A percentile compares a stretch with the other conserved stretches of the same genome.
Conservation (phyloP, 30 jellyfish, hydroid and myxozoan genomes). For the Rhopilema esculentum region DNA sequence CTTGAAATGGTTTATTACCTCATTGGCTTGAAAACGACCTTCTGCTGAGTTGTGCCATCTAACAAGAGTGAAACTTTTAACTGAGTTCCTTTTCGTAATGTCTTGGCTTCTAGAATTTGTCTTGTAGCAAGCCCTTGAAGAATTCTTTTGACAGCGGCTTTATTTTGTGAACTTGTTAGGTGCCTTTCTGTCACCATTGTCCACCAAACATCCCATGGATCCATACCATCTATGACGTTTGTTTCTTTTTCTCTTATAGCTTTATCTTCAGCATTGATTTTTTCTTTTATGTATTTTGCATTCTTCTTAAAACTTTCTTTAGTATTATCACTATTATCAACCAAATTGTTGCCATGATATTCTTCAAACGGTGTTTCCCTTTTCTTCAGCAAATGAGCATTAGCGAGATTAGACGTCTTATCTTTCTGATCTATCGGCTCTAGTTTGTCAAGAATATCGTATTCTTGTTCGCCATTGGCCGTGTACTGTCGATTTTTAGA, state of each 20-base stretch:
- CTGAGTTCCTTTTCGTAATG: constrained; percentile 91
- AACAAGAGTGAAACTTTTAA: constrained; percentile 71
- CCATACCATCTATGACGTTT: constrained; percentile 13
- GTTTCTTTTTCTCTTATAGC: background rate
- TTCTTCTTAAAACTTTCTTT: background rate
- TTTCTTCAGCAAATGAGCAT: constrained; percentile 20
- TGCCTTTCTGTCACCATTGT: constrained; percentile 81
- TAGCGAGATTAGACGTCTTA: constrained; percentile 6
- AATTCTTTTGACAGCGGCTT: constrained; percentile 14
- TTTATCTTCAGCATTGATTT: background rate
- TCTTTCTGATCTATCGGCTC: background rate
- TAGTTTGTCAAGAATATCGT: background rate
- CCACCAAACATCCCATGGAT: constrained; percentile 96
- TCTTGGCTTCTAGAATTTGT: constrained; percentile 67
- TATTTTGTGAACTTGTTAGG: constrained; percentile 61
- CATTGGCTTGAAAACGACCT: constrained; percentile 91
- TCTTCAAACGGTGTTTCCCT: constrained; percentile 3
- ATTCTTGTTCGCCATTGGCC: background rate
- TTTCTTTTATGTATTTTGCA: background rate
- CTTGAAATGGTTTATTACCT: constrained; percentile 45
- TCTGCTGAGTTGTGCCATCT: constrained; percentile 87
- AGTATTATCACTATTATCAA: background rate
- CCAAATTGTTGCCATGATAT: no score
- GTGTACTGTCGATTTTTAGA: background rate
- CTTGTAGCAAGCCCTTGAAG: constrained; percentile 73